Evolutionary conservation across 2,888 invertebrate species (phyloP).

Genomic region (Nomada flava): DNA sequence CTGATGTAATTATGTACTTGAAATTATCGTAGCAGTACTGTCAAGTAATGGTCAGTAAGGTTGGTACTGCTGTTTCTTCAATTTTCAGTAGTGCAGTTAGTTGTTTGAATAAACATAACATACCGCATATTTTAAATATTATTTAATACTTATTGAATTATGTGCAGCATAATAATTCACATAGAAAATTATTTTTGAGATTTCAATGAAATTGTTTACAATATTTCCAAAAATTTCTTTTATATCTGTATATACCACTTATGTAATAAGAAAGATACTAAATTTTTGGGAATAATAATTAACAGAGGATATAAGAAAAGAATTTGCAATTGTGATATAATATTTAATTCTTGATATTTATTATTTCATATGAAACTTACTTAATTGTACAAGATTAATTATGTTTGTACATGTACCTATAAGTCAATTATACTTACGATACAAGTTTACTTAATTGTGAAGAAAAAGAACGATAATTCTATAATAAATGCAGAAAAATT

Average conservation of each 20-base stretch:
- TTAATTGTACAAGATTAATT: not conserved
- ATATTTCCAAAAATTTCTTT: not conserved
- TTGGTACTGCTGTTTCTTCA: constrained; percentile 36
- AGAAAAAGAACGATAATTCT: not conserved
- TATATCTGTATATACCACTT: not conserved
- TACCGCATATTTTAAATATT: constrained; percentile 2
- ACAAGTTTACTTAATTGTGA: not conserved
- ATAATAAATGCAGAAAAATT: not conserved
- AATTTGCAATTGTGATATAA: not conserved
- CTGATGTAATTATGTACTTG: not conserved
- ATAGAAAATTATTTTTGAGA: not conserved
- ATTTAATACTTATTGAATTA: not conserved
- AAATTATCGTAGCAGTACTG: not conserved
- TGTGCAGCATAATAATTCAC: not conserved
- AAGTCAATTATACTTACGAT: not conserved
- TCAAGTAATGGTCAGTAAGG: not conserved
- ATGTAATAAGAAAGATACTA: too few species aligned
- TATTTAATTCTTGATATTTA: not conserved
- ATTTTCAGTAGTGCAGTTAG: not conserved
- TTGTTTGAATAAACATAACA: not conserved
- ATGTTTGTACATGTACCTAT: not conserved
- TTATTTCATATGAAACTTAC: not conserved
- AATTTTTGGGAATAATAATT: not conserved
- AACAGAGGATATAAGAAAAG: not conserved
- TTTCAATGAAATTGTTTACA: not conserved